Percentiles rank a stretch among this genome's conserved stretches.
Evolutionary conservation across 2,888 invertebrate genomes (phyloP).

Genomic region (Helleia helle): DNA sequence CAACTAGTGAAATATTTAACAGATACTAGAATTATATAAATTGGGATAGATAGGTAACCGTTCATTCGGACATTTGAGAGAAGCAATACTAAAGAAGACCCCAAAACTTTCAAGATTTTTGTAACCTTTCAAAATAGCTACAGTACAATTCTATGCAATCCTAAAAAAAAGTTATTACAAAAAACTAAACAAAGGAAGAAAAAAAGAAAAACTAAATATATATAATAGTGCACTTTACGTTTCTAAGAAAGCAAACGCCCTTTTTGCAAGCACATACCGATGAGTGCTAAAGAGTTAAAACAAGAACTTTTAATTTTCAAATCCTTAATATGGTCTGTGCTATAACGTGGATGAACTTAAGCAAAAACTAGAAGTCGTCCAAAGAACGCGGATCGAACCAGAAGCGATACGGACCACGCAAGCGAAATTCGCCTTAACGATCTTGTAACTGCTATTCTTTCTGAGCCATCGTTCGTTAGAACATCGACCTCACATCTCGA

Average conservation of each 20-base stretch:
- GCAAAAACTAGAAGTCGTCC: slow-evolving; percentile 63
- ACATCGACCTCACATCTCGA: slow-evolving; percentile 41
- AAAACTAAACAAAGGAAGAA: no score
- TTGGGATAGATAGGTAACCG: no score
- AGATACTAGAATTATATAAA: no score
- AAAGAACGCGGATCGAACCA: slow-evolving; percentile 66
- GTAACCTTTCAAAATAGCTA: no score
- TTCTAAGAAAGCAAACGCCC: slow-evolving; percentile 5
- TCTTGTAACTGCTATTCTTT: slow-evolving; percentile 37
- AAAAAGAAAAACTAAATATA: no score
- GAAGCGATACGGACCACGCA: slow-evolving; percentile 31
- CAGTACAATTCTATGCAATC: no score
- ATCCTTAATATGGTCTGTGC: slow-evolving; percentile 53
- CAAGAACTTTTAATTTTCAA: slow-evolving; percentile 38
- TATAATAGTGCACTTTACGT: slow-evolving; percentile 5
- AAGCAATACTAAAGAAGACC: no score
- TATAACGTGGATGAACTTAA: slow-evolving; percentile 51
- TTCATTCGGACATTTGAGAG: no score
- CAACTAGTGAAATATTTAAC: no score
- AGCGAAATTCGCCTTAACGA: slow-evolving; percentile 45
- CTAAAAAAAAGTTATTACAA: no score
- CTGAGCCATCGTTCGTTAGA: slow-evolving; percentile 38
- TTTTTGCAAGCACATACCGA: slow-evolving; percentile 6
- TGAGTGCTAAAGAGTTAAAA: slow-evolving; percentile 10
- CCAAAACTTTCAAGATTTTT: no score